These are phyloP conservation scores for Thaumatotibia leucotreta DNA, from an alignment of 1,140 invertebrate genomes.

Conservation along the genomic window DNA sequence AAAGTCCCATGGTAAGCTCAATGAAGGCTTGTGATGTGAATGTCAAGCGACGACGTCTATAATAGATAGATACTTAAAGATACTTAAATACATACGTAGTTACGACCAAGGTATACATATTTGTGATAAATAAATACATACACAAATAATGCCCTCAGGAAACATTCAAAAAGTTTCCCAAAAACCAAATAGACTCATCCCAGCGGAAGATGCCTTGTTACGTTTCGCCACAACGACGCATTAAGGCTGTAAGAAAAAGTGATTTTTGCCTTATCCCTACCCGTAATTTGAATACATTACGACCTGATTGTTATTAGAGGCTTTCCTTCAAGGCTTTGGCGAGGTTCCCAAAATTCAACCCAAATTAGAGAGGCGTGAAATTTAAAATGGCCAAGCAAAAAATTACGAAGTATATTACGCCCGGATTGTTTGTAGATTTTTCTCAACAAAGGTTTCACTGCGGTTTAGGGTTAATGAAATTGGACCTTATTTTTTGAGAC, in stretches of 20 bases:
- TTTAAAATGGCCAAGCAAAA: neutral
- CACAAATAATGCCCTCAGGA: no score
- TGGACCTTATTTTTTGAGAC: neutral
- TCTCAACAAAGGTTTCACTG: neutral
- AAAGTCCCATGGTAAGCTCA: no score
- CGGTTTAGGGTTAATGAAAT: neutral
- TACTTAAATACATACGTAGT: no score
- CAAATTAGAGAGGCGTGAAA: neutral
- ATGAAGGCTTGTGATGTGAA: no score
- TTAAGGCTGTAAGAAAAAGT: slow-evolving; percentile 2
- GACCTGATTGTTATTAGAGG: slow-evolving; percentile 9
- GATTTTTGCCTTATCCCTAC: slow-evolving; percentile 9
- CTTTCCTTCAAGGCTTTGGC: neutral
- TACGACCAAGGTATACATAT: no score
- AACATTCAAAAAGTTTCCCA: no score
- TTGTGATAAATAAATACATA: no score
- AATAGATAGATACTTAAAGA: no score
- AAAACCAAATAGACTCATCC: neutral
- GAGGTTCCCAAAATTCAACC: neutral
- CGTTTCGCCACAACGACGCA: neutral
- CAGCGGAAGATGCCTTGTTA: neutral
- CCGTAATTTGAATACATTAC: slow-evolving; percentile 13
- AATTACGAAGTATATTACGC: neutral
- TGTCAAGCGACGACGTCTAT: no score
- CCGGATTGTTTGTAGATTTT: neutral